These are phyloP conservation scores for Drosophila pruinosa DNA, from an alignment of 1,140 invertebrate species.

Conservation along the genomic window DNA sequence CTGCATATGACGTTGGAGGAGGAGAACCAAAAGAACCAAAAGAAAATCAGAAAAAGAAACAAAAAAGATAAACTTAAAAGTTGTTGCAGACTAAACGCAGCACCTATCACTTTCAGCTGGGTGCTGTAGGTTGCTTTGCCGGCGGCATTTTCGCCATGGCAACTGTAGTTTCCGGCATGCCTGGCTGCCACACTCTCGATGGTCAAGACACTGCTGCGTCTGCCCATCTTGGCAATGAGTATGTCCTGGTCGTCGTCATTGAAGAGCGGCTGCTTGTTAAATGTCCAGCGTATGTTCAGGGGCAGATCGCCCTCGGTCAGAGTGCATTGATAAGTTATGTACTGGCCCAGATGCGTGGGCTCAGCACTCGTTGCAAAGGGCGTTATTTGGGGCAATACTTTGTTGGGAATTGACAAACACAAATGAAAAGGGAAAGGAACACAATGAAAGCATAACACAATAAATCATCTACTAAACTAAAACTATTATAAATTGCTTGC, in stretches of 20 bases:
- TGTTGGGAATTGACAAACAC: constrained; percentile 12
- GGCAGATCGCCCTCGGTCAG: constrained; percentile 91
- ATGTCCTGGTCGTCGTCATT: constrained; percentile 82
- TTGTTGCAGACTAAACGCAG: not conserved
- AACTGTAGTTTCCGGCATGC: constrained; percentile 88
- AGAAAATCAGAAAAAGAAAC: constrained; percentile 34
- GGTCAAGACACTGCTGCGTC: constrained; percentile 87
- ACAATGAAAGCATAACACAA: constrained; percentile 23
- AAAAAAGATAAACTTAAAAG: not conserved
- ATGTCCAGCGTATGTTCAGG: constrained; percentile 90
- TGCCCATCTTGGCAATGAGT: constrained; percentile 83
- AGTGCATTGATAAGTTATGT: constrained; percentile 85
- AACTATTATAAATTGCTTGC: not conserved
- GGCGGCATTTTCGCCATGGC: constrained; percentile 89
- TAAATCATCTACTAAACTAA: constrained; percentile 1
- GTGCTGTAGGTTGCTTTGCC: constrained; percentile 85
- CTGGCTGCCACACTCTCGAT: constrained; percentile 88
- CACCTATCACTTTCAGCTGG: constrained; percentile 83
- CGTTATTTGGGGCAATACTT: constrained; percentile 86
- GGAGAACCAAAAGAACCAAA: constrained; percentile 36
- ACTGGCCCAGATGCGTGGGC: constrained; percentile 86
- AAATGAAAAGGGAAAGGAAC: constrained; percentile 11
- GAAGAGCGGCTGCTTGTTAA: constrained; percentile 85
- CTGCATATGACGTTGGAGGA: constrained; percentile 82
- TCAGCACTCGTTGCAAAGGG: constrained; percentile 86